Base-by-base conservation (phyloP, 2,888 invertebrate species). In the Acholoe squamosa region DNA sequence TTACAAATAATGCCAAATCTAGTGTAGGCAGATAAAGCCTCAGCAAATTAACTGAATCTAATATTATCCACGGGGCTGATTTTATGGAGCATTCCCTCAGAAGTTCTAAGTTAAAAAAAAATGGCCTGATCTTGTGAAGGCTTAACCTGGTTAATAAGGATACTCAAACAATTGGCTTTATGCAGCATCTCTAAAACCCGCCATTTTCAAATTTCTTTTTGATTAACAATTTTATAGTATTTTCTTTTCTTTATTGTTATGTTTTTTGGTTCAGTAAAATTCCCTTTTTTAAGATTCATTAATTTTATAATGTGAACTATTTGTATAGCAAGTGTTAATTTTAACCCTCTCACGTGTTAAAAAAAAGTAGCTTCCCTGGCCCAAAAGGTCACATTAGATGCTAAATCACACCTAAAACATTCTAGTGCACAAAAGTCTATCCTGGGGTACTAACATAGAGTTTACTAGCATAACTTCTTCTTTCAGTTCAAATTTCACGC, bases 281-380 rank as follows among this genome's bases (percentile, higher is more conserved):
- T 61, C 61, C 19, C n/a, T 61, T 61, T 19, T n/a, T 61, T n/a
- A 28, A 28, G n/a, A 71, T 28, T 67, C n/a, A n/a, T n/a, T n/a
- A n/a, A n/a, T n/a, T 10, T 3, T 10, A 43, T 43, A 43, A 3
- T 7, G 43, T 43, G 3, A 43, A 43, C 3, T 14, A 61, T 19
- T 12, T n/a, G 19, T 61, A 61, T 19, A 12, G 5, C 14, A n/a
- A 22, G 19, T n/a, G n/a, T n/a, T n/a, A n/a, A 14, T 28, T 71
- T 12, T 28, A 28, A 71, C 14, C 14, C 14, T 28, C 28, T 28
- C 1, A 14, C 28, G 14, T 14, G 25, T 71, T 71, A n/a, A 19
- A n/a, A n/a, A n/a, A n/a, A 71, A 7, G 71, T 71, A 71, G 71
- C 71, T 71, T 71, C 71, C 71, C 71, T 28, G 71, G 14, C 71